These are phyloP conservation scores for Paragorgia papillata DNA, from an alignment of 92 coral and sea anemone species.

Conservation along the genomic window DNA sequence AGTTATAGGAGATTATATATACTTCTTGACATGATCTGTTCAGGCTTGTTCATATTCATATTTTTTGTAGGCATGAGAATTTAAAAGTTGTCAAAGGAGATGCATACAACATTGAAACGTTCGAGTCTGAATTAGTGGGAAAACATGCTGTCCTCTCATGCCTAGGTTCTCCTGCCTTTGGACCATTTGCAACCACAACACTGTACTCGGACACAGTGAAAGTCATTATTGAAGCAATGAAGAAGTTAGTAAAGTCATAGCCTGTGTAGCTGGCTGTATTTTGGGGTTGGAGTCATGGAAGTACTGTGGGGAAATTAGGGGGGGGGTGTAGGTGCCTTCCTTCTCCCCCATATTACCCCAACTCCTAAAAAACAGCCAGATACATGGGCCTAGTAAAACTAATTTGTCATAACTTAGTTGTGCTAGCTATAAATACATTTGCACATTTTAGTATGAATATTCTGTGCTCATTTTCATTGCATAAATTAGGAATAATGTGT, in stretches of 20 bases:
- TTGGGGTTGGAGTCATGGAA: background rate
- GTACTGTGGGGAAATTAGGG: too few species aligned
- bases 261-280: background rate
- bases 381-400: too few species aligned
- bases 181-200: slow-evolving; percentile 77
- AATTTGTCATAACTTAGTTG: too few species aligned
- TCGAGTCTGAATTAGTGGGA: slow-evolving; percentile 61
- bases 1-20: too few species aligned
- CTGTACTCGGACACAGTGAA: slow-evolving; percentile 83
- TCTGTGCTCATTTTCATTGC: background rate
- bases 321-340: too few species aligned
- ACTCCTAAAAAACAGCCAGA: too few species aligned
- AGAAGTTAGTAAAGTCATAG: slow-evolving; percentile 56
- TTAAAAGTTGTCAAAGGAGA: slow-evolving; percentile 77
- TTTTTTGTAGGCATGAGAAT: slow-evolving; percentile 60
- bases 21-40: background rate
- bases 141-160: slow-evolving; percentile 86
- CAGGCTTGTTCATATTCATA: background rate
- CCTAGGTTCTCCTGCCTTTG: slow-evolving; percentile 73
- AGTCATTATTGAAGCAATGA: slow-evolving; percentile 78
- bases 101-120: slow-evolving; percentile 79
- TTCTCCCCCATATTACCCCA: too few species aligned
- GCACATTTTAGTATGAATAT: too few species aligned
- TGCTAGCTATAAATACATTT: too few species aligned
- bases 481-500: slow-evolving; percentile 53